Evolutionary conservation across 2,113 vertebrate genomes (phyloP).

Genomic region (Fulica atra): DNA sequence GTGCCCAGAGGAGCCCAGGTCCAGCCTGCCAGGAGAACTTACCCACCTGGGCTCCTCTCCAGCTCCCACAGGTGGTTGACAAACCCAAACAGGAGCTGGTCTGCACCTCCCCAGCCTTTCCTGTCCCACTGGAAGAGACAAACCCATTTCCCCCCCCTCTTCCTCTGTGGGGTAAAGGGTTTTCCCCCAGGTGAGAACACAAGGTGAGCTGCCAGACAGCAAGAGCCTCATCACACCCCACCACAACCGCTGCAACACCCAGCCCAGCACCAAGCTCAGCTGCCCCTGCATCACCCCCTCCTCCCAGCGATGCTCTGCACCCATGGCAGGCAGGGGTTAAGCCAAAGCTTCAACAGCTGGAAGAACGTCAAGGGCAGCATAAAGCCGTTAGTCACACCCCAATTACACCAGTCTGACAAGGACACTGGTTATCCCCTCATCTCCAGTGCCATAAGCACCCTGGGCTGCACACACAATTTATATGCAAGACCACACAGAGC

Average conservation of each 20-base stretch:
- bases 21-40: not conserved
- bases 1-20: not conserved
- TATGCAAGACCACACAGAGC: not conserved
- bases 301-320: not conserved
- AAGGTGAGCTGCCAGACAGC: conserved; percentile 8
- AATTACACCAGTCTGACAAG: conserved; percentile 15
- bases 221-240: not conserved
- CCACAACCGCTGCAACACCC: not conserved
- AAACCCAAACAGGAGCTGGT: not conserved
- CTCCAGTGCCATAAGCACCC: not conserved
- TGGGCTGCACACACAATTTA: not conserved
- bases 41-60: not conserved
- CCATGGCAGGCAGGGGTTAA: not conserved
- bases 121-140: not conserved
- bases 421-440: not conserved
- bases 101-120: conserved; percentile 22
- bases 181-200: conserved; percentile 47
- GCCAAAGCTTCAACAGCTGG: not conserved
- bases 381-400: conserved; percentile 34
- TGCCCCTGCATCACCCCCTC: not conserved
- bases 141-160: not conserved
- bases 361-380: conserved; percentile 14
- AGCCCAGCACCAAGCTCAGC: not conserved
- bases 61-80: not conserved
- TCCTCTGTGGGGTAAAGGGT: too few species aligned